phyloP scores from a whole-genome alignment of 2,888 invertebrate species.

The Athrips mouffetella region DNA sequence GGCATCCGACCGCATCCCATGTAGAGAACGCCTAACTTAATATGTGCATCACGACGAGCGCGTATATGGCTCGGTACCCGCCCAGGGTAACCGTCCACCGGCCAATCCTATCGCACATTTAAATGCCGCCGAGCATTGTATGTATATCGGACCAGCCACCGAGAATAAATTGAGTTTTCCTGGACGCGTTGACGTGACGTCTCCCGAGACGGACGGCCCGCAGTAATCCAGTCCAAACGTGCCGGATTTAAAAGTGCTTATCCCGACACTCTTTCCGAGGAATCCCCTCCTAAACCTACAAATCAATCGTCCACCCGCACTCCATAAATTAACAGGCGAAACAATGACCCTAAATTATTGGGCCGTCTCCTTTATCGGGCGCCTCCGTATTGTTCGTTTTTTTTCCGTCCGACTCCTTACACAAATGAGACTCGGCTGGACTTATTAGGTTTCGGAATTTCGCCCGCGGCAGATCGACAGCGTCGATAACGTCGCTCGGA shows the following conservation, averaged over 20 bases:
- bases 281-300: constrained; percentile 65
- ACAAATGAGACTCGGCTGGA: constrained; percentile 73
- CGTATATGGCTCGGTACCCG: constrained; percentile 68
- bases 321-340: constrained; percentile 74
- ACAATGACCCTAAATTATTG: constrained; percentile 78
- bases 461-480: constrained; percentile 64
- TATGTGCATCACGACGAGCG: constrained; percentile 75
- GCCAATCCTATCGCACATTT: constrained; percentile 73
- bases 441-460: constrained; percentile 75
- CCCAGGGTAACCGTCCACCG: constrained; percentile 47
- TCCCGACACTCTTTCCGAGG: constrained; percentile 53
- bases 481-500: constrained; percentile 52
- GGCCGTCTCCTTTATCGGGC: constrained; percentile 68
- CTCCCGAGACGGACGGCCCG: constrained; percentile 30
- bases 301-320: constrained; percentile 74
- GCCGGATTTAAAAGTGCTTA: constrained; percentile 55
- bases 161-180: constrained; percentile 67
- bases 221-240: constrained; percentile 32
- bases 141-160: constrained; percentile 65
- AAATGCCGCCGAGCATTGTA: constrained; percentile 69
- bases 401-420: constrained; percentile 63
- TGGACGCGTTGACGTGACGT: constrained; percentile 46
- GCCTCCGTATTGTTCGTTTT: constrained; percentile 60
- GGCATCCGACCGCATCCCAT: constrained; percentile 56
- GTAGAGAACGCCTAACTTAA: constrained; percentile 72